A percentile compares a stretch with the other conserved stretches of the same genome.
Evolutionary conservation across 1,140 invertebrate species (phyloP).

Genomic region (Trigoniulus corallinus): DNA sequence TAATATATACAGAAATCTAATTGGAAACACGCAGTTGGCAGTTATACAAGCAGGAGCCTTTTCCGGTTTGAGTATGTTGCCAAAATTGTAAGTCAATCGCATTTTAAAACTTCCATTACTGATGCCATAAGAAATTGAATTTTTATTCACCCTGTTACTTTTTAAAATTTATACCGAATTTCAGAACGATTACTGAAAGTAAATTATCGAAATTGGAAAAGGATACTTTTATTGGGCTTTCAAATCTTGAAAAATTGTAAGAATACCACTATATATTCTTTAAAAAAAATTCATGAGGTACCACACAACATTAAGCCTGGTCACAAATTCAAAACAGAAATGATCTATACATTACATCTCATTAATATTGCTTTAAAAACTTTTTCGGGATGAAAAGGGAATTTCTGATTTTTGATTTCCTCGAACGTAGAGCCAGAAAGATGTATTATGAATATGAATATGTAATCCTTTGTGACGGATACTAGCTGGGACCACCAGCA

Average conservation of each 20-base stretch:
- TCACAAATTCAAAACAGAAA: too few relatives aligned
- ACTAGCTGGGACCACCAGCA: too few relatives aligned
- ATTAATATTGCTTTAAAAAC: too few relatives aligned
- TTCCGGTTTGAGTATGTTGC: neutral
- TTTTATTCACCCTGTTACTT: neutral
- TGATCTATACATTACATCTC: too few relatives aligned
- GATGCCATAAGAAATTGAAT: too few relatives aligned
- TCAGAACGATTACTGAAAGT: constrained; percentile 1
- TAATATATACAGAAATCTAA: constrained; percentile 1
- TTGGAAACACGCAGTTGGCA: neutral
- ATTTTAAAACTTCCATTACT: too few relatives aligned
- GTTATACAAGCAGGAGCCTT: constrained; percentile 1
- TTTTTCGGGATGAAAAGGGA: too few relatives aligned
- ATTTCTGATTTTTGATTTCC: too few relatives aligned
- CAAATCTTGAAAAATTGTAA: constrained; percentile 12
- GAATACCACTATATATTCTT: constrained; percentile 1
- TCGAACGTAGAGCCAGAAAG: too few relatives aligned
- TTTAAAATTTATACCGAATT: neutral
- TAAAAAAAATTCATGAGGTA: constrained; percentile 2
- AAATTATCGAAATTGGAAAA: neutral
- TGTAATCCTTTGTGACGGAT: too few relatives aligned
- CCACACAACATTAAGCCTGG: neutral
- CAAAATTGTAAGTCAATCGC: neutral
- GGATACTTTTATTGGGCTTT: constrained; percentile 16
- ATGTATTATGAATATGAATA: too few relatives aligned